phyloP scores from a whole-genome alignment of 2,113 vertebrate species.

The Bombycilla garrulus region DNA sequence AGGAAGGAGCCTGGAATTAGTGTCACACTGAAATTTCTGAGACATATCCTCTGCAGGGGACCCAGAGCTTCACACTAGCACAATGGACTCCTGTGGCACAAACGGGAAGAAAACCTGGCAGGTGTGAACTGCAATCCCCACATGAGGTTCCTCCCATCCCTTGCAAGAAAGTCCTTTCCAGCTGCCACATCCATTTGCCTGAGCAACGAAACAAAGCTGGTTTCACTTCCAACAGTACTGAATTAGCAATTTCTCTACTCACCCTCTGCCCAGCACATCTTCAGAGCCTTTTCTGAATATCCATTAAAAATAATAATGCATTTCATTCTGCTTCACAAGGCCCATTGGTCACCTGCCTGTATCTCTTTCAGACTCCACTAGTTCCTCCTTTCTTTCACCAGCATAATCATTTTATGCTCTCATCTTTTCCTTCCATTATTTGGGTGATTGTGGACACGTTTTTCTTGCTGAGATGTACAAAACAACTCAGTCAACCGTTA shows the following conservation, averaged over 20 bases:
- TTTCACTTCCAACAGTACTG: neutral
- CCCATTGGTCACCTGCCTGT: constrained; percentile 43
- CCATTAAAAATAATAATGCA: constrained; percentile 69
- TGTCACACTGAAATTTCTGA: neutral
- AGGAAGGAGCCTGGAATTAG: neutral
- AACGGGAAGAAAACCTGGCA: neutral
- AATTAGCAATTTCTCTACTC: constrained; percentile 36
- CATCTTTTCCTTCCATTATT: constrained; percentile 35
- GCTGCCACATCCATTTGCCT: neutral
- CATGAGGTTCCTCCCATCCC: neutral
- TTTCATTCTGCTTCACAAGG: constrained; percentile 56
- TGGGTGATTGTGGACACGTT: constrained; percentile 4
- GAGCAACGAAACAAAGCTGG: neutral
- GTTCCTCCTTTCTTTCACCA: constrained; percentile 32
- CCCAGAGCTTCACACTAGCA: neutral
- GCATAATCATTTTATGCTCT: constrained; percentile 27
- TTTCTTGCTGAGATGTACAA: constrained; percentile 42
- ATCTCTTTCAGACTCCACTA: constrained; percentile 34
- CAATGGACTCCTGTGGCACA: neutral
- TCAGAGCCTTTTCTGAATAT: constrained; percentile 47
- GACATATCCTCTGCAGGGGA: neutral
- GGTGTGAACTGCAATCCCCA: neutral
- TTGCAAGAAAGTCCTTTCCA: neutral
- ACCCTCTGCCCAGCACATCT: neutral
- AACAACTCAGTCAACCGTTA: constrained; percentile 17